phyloP scores from a whole-genome alignment of 2,113 vertebrate genomes.

The Silurus meridionalis region DNA sequence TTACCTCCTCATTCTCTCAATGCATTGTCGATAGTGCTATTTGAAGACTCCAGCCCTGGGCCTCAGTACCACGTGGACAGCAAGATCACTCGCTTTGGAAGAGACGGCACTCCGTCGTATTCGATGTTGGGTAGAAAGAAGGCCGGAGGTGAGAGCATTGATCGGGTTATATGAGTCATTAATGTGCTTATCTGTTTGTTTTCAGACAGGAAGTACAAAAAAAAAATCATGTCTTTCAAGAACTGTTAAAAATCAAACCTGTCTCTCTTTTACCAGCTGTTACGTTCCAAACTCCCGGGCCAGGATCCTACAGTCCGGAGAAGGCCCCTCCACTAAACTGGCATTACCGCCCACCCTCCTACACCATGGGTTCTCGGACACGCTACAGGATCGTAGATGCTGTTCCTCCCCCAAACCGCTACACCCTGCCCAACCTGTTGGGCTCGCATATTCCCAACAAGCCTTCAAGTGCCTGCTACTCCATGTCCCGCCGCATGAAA shows the following conservation, averaged over 20 bases:
- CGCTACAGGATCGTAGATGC: slow-evolving; percentile 70
- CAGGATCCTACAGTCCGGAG: slow-evolving; percentile 83
- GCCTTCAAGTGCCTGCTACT: slow-evolving; percentile 78
- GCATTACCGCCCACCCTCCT: slow-evolving; percentile 76
- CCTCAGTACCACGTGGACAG: slow-evolving; percentile 80
- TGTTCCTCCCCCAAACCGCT: slow-evolving; percentile 81
- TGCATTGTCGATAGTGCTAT: slow-evolving; percentile 65
- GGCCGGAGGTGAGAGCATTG: slow-evolving; percentile 54
- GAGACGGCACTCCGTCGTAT: slow-evolving; percentile 77
- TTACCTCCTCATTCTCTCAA: not conserved
- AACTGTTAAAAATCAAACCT: not conserved
- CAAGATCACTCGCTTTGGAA: slow-evolving; percentile 82
- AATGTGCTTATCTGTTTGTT: not conserved
- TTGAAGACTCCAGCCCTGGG: slow-evolving; percentile 80
- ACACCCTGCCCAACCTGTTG: slow-evolving; percentile 80
- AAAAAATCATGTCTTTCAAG: not conserved
- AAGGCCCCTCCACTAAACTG: slow-evolving; percentile 70
- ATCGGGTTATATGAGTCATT: not conserved
- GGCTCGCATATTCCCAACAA: slow-evolving; percentile 74
- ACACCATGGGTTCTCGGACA: slow-evolving; percentile 78
- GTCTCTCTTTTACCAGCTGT: slow-evolving; percentile 44
- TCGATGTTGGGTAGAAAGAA: slow-evolving; percentile 79
- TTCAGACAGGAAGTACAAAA: not conserved
- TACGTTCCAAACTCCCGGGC: slow-evolving; percentile 76
- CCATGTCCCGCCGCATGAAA: slow-evolving; percentile 63